Evolutionary conservation across 2,888 invertebrate genomes (phyloP).

Genomic region (Lamellibrachia satsuma): DNA sequence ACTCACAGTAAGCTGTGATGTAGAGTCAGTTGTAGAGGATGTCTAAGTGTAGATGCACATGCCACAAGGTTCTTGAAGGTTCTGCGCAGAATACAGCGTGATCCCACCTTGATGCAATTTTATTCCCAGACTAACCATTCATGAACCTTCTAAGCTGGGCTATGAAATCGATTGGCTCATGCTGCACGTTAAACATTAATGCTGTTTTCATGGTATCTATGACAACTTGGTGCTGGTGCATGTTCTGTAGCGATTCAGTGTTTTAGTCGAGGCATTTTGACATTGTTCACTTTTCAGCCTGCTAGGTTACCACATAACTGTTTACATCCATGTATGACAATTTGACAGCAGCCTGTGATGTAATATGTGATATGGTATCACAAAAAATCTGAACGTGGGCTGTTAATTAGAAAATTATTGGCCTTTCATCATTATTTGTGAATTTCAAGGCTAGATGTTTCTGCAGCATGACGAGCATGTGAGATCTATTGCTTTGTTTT

Average conservation of each 20-base stretch:
- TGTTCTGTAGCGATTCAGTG: not conserved
- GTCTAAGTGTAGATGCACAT: not conserved
- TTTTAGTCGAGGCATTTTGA: slow-evolving; percentile 2
- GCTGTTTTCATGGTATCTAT: not conserved
- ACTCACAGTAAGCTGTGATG: not conserved
- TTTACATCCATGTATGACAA: not conserved
- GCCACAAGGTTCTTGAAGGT: not conserved
- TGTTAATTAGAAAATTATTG: not conserved
- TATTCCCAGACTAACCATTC: not conserved
- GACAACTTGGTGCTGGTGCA: not conserved
- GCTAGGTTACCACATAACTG: not conserved
- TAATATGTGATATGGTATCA: not conserved
- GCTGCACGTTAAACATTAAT: not conserved
- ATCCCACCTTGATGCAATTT: not conserved
- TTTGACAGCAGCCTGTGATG: slow-evolving; percentile 5
- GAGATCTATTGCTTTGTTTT: not conserved
- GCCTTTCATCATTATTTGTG: not conserved
- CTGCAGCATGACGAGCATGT: not conserved
- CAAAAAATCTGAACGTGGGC: not conserved
- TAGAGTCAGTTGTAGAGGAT: not conserved
- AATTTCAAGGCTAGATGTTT: not conserved
- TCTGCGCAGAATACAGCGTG: not conserved
- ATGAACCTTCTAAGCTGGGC: not conserved
- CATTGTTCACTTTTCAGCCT: not conserved
- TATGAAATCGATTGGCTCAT: slow-evolving; percentile 2